Base-by-base conservation (phyloP, 2,797 vertebrate genomes). In the Vespertilio murinus region DNA sequence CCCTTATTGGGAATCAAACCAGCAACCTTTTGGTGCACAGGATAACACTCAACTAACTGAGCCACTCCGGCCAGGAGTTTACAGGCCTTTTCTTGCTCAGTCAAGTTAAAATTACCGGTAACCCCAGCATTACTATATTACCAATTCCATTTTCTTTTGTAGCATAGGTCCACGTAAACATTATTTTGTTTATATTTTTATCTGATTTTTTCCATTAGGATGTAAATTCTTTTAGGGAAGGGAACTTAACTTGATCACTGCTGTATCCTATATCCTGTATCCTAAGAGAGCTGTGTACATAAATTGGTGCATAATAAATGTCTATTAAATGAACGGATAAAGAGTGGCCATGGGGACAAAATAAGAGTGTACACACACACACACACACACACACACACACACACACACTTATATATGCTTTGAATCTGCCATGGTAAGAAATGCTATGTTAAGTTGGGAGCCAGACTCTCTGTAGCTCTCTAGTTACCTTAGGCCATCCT, bases 221-320 rank as follows among this genome's bases (percentile, higher is more conserved):
- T 35, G 5, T 54, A 13, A 80, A 7, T 71, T 56, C 18, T 86
- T 80, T 56, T 42, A 65, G 49, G 80, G 23, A 14, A 74, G 30
- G 52, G 49, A 14, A 33, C 7, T 80, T 74, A n/a, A 30, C n/a
- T 65, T 33, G 28, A 47, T 73, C 1, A 64, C 12, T 2, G 5
- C 28, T 92, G 2, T 47, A 45, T 75, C 42, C 33, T 94, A 6
- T 59, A 45, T 80, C 47, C 33, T 94, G 9, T 71, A 77, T 54
- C 30, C 65, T 42, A n/a, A 79, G 65, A 28, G 9, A 81, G 38
- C 38, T 8, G 3, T 75, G 42, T 14, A 45, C 47, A 42, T 17
- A 82, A 38, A 30, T 70, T 70, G 49, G 73, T 92, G 6, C 30
- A 92, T 92, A 82, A 61, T 93, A 87, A 64, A 45, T 69, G 54